These are phyloP conservation scores for Pleuronectes platessa DNA, from an alignment of 2,113 vertebrate genomes.

Conservation along the genomic window DNA sequence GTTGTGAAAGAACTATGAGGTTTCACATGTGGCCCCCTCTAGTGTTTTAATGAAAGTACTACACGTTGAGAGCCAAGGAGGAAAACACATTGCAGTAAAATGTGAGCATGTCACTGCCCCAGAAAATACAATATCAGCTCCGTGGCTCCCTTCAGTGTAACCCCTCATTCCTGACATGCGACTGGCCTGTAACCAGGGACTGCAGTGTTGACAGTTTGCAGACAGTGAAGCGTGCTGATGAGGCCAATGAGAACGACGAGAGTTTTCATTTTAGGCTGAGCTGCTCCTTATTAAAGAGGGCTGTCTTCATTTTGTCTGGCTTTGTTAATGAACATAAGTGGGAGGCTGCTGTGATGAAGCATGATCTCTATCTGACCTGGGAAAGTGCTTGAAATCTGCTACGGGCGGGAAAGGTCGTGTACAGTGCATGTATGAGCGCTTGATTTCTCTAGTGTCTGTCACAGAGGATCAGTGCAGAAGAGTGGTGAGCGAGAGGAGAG, in stretches of 20 bases:
- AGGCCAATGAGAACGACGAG: not conserved
- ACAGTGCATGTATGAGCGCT: too few relatives aligned
- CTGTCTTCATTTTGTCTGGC: not conserved
- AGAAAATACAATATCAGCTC: not conserved
- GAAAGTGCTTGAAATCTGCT: too few relatives aligned
- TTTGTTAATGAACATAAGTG: constrained; percentile 34
- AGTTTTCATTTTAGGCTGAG: not conserved
- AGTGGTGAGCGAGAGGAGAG: not conserved
- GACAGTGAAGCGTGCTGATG: not conserved
- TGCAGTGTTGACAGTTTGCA: not conserved
- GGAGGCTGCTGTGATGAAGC: not conserved
- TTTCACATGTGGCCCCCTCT: constrained; percentile 33
- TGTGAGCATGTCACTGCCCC: not conserved
- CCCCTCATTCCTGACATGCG: not conserved
- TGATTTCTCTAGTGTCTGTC: too few relatives aligned
- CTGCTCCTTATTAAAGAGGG: not conserved
- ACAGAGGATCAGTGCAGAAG: not conserved
- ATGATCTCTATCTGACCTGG: not conserved
- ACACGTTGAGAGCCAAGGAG: not conserved
- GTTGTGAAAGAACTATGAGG: too few relatives aligned
- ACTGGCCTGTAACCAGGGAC: not conserved
- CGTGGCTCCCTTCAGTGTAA: not conserved
- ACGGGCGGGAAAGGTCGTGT: too few relatives aligned
- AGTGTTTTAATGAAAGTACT: constrained; percentile 38
- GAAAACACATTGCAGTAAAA: not conserved